These are phyloP conservation scores for Drosophila bipectinata DNA, from an alignment of 1,140 invertebrate species.

Conservation along the genomic window DNA sequence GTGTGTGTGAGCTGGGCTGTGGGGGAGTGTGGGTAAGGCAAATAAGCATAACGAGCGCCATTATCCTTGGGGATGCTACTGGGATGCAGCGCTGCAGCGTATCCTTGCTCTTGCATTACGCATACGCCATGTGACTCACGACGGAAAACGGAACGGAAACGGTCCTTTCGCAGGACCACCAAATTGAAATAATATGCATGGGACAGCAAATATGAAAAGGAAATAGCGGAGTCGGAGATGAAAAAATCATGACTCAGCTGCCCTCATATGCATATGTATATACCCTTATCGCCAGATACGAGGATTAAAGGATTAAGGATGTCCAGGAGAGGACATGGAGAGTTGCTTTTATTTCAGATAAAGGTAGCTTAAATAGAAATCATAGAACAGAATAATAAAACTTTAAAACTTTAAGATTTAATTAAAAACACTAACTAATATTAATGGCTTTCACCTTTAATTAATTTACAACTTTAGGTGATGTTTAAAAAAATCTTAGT, in stretches of 20 bases:
- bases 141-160: conserved; percentile 57
- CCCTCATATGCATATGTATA: conserved; percentile 9
- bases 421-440: too few species aligned
- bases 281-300: conserved; percentile 25
- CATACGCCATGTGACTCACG: conserved; percentile 59
- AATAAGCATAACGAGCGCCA: conserved; percentile 76
- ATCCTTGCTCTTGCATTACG: conserved; percentile 42
- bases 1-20: neutral
- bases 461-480: too few species aligned
- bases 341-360: neutral
- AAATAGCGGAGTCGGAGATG: conserved; percentile 29
- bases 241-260: conserved; percentile 48
- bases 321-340: neutral
- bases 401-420: too few species aligned
- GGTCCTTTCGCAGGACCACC: conserved; percentile 73
- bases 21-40: conserved; percentile 45
- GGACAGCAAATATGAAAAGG: conserved; percentile 59
- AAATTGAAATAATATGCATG: conserved; percentile 82
- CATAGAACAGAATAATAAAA: too few species aligned
- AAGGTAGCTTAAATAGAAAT: neutral
- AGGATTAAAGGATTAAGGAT: conserved; percentile 18
- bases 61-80: conserved; percentile 70
- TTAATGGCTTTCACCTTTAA: too few species aligned
- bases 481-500: neutral
- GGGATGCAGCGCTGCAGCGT: conserved; percentile 43